These are phyloP conservation scores for Selene dorsalis DNA, from an alignment of 2,797 vertebrate species.

Conservation along the genomic window DNA sequence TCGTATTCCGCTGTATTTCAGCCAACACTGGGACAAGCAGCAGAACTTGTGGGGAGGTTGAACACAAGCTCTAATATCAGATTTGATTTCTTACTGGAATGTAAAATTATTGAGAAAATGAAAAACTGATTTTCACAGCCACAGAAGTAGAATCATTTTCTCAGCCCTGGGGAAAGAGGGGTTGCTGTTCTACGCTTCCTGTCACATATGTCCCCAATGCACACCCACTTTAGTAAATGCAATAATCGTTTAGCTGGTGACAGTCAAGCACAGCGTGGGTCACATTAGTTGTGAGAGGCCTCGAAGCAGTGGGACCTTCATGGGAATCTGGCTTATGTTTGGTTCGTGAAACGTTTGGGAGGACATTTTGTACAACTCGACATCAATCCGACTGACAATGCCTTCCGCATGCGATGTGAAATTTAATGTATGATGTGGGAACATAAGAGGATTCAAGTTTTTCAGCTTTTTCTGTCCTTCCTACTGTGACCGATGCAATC, in stretches of 20 bases:
- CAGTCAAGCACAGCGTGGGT: constrained; percentile 36
- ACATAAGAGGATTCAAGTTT: constrained; percentile 16
- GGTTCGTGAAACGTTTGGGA: constrained; percentile 51
- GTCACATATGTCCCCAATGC: constrained; percentile 18
- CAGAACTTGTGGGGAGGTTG: constrained; percentile 8
- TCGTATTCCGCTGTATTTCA: constrained; percentile 3
- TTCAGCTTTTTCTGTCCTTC: background rate
- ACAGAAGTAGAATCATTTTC: constrained; percentile 33
- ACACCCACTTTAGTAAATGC: constrained; percentile 20
- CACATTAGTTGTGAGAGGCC: constrained; percentile 41
- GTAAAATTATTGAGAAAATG: constrained; percentile 68
- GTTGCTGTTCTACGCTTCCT: constrained; percentile 17
- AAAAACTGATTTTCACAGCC: constrained; percentile 45
- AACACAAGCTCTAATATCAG: constrained; percentile 66
- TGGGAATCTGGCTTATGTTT: constrained; percentile 68
- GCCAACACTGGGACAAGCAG: constrained; percentile 18
- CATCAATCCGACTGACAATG: constrained; percentile 58
- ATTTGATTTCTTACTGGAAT: constrained; percentile 67
- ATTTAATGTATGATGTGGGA: constrained; percentile 48
- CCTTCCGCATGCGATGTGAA: constrained; percentile 41
- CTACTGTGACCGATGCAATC: background rate
- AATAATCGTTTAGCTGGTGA: constrained; percentile 50
- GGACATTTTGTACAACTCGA: constrained; percentile 56
- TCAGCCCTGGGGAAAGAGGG: constrained; percentile 31
- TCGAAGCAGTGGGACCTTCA: constrained; percentile 34